Conservation (phyloP, 2,797 vertebrate genomes). For the Vultur gryphus region DNA sequence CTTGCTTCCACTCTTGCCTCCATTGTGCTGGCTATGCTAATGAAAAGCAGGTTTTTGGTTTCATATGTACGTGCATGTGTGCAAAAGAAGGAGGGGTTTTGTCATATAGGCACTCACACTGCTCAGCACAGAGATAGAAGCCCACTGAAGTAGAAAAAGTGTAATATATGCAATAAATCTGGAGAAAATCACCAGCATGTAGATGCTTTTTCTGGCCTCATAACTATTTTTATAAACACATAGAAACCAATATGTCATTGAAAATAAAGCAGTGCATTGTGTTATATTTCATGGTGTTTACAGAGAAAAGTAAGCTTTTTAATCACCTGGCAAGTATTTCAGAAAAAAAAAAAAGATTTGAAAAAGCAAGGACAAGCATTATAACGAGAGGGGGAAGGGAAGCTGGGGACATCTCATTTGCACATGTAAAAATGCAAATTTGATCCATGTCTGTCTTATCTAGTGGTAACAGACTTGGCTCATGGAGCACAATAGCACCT, state of each 20-base stretch:
- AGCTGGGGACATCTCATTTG: background rate
- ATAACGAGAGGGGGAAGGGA: background rate
- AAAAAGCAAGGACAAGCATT: background rate
- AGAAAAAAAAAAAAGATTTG: background rate
- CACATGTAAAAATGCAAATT: constrained; percentile 46
- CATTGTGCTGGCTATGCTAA: constrained; percentile 8
- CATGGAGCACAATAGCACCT: background rate
- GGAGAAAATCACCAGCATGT: background rate
- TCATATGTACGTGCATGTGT: background rate
- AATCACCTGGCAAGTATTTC: background rate
- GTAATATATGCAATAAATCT: background rate
- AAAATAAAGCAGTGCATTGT: background rate
- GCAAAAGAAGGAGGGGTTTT: background rate
- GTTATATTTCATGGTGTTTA: background rate
- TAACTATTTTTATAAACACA: background rate
- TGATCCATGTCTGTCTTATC: constrained; percentile 45
- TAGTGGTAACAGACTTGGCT: constrained; percentile 22
- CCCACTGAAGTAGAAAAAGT: constrained; percentile 4
- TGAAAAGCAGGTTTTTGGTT: constrained; percentile 9
- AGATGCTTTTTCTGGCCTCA: background rate
- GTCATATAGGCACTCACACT: background rate
- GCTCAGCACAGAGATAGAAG: background rate
- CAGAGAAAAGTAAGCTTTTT: background rate
- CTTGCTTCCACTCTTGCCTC: background rate
- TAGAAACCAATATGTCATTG: background rate